Base-by-base conservation (phyloP, 2,113 vertebrate genomes). In the Phyllopteryx taeniolatus region DNA sequence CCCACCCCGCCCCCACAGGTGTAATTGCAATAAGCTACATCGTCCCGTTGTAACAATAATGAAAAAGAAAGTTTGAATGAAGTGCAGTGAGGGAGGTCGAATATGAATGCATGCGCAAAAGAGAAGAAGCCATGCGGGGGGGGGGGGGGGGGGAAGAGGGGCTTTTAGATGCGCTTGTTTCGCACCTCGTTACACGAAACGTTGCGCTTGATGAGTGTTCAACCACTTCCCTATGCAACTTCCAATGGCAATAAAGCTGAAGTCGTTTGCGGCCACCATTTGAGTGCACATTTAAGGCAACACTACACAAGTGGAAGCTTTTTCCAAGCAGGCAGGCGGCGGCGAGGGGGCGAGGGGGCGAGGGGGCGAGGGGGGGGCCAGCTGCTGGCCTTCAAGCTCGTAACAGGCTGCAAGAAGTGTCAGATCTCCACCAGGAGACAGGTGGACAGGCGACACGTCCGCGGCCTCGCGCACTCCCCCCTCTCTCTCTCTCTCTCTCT, bases 1-100 rank as follows among this genome's bases (percentile, higher is more conserved):
- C 82, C 83, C 79, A 2, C 6, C 35, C 83, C 79, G 6, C 64
- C 82, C 83, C 79, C 84, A 80, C 83, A 83, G 79, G 87, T 87
- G 85, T 76, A 90, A 85, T 85, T 82, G 86, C 68, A 77, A 78
- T 83, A 79, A 77, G 42, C 77, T 39, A 73, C 66, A 80, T 81
- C 47, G 86, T 87, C 85, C 87, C 69, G 81, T 84, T 83, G 75
- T 74, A 85, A 87, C 77, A 83, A 66, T 63, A 22, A 22, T 8
- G 17, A 31, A 31, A 43, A 43, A 14, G 84, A 86, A 86, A 84
- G 74, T 87, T 87, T 81, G 85, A 89, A 88, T 89, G 83, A 89
- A 87, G 78, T 84, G 87, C 70, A 83, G 84, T 75, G 83, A 85
- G 87, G 86, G 79, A 68, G 82, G 76, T 88, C 76, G 64, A 71